phyloP scores from a whole-genome alignment of 2,113 vertebrate genomes.

The Macrotis lagotis region DNA sequence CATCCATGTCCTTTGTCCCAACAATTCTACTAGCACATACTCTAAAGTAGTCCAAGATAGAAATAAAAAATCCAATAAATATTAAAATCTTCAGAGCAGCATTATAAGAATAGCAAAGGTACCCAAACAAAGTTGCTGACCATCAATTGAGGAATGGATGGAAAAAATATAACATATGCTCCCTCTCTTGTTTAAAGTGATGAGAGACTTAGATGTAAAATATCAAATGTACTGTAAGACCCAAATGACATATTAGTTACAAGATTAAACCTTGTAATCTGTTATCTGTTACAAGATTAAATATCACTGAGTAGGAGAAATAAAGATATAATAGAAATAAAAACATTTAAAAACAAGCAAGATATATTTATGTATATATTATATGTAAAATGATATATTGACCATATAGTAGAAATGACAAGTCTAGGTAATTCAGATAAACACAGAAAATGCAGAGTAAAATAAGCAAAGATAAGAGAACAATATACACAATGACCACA shows the following conservation, averaged over 20 bases:
- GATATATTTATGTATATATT: neutral
- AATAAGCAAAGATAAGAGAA: neutral
- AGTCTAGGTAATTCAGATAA: neutral
- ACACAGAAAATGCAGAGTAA: neutral
- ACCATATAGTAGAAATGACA: neutral
- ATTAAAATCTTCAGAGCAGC: neutral
- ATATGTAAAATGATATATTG: neutral
- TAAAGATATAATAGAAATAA: neutral
- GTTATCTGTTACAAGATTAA: neutral
- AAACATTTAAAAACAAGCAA: neutral
- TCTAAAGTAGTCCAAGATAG: neutral
- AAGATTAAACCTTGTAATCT: no score
- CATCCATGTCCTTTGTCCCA: neutral
- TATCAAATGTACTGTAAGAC: neutral
- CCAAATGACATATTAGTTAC: neutral
- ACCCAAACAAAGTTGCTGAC: neutral
- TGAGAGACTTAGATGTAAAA: neutral
- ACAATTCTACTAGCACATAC: neutral
- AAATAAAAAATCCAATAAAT: neutral
- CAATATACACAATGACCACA: neutral
- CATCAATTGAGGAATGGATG: neutral
- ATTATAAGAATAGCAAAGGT: neutral
- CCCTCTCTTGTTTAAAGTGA: neutral
- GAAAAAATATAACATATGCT: neutral
- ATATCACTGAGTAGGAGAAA: neutral